A percentile compares a stretch with the other conserved stretches of the same genome.
Evolutionary conservation across 53 echinoderm and acorn worm genomes (phyloP).

Genomic region (Antedon mediterranea): DNA sequence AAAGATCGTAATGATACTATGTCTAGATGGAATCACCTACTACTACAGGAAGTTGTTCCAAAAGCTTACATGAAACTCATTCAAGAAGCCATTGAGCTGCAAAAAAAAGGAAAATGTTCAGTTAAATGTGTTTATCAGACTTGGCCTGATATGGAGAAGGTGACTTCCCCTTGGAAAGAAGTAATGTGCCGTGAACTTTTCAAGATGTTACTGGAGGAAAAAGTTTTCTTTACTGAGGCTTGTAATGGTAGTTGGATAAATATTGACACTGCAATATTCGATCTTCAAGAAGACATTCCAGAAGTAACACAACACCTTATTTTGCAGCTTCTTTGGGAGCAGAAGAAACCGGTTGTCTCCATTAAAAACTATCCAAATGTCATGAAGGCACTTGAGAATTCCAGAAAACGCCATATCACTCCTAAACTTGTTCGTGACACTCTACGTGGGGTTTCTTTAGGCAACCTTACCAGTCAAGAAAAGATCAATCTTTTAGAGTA

Average conservation of each 20-base stretch:
- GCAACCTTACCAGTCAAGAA: constrained; percentile 4
- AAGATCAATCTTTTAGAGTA: constrained; percentile 26
- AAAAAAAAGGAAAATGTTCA: neutral
- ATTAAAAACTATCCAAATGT: neutral
- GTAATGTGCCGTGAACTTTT: constrained; percentile 27
- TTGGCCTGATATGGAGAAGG: constrained; percentile 28
- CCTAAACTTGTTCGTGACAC: constrained; percentile 13
- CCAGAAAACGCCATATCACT: neutral
- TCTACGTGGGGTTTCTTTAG: constrained; percentile 17
- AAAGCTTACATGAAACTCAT: constrained; percentile 36
- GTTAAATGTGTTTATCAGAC: constrained; percentile 23
- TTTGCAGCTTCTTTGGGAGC: neutral
- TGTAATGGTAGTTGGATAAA: constrained; percentile 1
- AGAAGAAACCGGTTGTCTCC: neutral
- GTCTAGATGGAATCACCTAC: constrained; percentile 63
- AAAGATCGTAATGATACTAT: constrained; percentile 50
- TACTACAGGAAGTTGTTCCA: constrained; percentile 45
- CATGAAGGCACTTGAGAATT: neutral
- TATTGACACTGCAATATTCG: neutral
- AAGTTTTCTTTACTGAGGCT: constrained; percentile 25
- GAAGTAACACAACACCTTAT: neutral
- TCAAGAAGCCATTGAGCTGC: constrained; percentile 6
- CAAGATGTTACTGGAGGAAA: constrained; percentile 10
- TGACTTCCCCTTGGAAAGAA: constrained; percentile 26
- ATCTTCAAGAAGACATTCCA: neutral